Evolutionary conservation across 2,797 vertebrate species (phyloP).

Genomic region (Helostoma temminkii): DNA sequence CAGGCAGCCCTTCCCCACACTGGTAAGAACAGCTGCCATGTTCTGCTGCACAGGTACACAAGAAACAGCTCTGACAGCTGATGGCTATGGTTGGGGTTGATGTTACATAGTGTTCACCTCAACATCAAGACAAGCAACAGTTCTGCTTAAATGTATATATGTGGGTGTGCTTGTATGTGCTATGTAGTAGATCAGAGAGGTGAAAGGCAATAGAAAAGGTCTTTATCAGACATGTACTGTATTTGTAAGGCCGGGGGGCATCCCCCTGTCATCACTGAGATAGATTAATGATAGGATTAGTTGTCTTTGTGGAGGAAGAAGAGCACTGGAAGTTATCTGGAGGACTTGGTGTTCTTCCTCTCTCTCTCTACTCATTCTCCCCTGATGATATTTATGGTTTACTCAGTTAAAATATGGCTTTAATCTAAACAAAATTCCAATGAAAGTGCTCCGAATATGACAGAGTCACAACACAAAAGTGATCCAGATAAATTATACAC

Average conservation of each 20-base stretch:
- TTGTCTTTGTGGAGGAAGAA: conserved; percentile 48
- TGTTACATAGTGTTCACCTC: conserved; percentile 3
- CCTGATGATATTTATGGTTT: conserved; percentile 58
- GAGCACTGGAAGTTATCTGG: conserved; percentile 52
- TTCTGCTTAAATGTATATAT: not conserved
- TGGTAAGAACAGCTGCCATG: not conserved
- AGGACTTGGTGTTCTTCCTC: conserved; percentile 30
- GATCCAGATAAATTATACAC: conserved; percentile 51
- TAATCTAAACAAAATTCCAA: conserved; percentile 65
- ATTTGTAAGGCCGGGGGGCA: not conserved
- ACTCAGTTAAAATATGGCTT: conserved; percentile 56
- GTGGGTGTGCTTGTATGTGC: not conserved
- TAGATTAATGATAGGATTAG: conserved; percentile 74
- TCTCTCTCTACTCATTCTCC: conserved; percentile 16
- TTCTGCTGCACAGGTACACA: conserved; percentile 2
- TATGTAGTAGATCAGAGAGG: conserved; percentile 15
- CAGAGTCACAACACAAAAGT: conserved; percentile 67
- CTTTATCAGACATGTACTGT: conserved; percentile 10
- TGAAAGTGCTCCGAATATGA: conserved; percentile 60
- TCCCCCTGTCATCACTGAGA: conserved; percentile 33
- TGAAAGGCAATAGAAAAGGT: conserved; percentile 20
- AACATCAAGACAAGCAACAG: not conserved
- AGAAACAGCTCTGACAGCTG: no score
- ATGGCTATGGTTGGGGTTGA: conserved; percentile 10
- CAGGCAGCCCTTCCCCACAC: not conserved